A percentile compares a stretch with the other conserved stretches of the same genome.
phyloP scores from a whole-genome alignment of 2,888 invertebrate genomes.

The Tipula unca region DNA sequence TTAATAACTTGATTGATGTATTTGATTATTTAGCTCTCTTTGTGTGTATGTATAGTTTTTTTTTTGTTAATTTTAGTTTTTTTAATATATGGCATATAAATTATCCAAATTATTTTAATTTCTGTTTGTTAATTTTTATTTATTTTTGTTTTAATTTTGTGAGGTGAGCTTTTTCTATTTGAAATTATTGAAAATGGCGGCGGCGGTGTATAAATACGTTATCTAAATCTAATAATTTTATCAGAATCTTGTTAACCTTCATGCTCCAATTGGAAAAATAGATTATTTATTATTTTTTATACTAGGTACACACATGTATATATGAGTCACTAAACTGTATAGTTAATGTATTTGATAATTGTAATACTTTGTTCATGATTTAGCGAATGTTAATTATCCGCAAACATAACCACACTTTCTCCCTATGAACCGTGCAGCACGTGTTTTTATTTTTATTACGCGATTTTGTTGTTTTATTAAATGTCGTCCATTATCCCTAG shows the following conservation, averaged over 20 bases:
- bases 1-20: slow-evolving; percentile 14
- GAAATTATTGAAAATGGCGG: not conserved
- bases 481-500: not conserved
- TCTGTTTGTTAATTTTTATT: not conserved
- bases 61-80: not conserved
- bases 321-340: not conserved
- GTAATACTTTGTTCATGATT: not conserved
- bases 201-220: not conserved
- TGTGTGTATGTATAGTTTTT: not conserved
- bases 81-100: not conserved
- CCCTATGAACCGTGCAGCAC: not conserved
- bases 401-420: not conserved
- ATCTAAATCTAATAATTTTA: not conserved
- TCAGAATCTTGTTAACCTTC: not conserved
- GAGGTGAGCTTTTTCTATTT: not conserved
- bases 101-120: not conserved
- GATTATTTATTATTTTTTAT: not conserved
- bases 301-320: too few species aligned
- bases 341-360: not conserved
- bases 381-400: not conserved
- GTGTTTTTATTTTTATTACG: not conserved
- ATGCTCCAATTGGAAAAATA: not conserved
- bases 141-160: not conserved
- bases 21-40: not conserved
- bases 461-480: not conserved